phyloP scores from a whole-genome alignment of 2,888 invertebrate species.

The Trichogramma evanescens region DNA sequence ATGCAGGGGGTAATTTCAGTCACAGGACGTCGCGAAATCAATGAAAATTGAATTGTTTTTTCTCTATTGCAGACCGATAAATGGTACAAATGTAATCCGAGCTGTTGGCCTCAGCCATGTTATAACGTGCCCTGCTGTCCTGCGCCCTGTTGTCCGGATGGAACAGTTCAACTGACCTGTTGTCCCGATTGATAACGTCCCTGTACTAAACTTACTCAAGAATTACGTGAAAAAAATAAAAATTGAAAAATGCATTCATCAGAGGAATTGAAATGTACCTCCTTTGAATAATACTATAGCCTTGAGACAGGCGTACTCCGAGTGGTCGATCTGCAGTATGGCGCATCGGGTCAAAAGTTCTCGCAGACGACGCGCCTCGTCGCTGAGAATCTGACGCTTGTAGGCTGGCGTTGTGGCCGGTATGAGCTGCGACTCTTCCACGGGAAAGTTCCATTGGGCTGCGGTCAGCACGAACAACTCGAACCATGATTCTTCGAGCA shows the following conservation, averaged over 20 bases:
- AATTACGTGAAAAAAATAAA: not conserved
- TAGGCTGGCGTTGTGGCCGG: constrained; percentile 50
- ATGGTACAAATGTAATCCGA: constrained; percentile 16
- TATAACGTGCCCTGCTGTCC: constrained; percentile 10
- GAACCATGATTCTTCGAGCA: constrained; percentile 75
- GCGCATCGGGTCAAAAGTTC: constrained; percentile 62
- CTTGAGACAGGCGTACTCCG: constrained; percentile 80
- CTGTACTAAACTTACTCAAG: not conserved
- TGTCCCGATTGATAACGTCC: not conserved
- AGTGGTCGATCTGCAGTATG: constrained; percentile 65
- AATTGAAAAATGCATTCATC: not conserved
- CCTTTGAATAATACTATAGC: constrained; percentile 74
- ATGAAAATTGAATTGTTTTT: not conserved
- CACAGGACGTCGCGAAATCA: not conserved
- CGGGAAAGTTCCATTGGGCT: constrained; percentile 70
- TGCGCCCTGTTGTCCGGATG: not conserved
- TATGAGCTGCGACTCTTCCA: constrained; percentile 55
- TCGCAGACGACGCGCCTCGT: constrained; percentile 56
- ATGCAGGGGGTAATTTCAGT: constrained; percentile 30
- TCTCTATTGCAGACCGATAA: constrained; percentile 12
- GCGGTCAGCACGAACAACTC: constrained; percentile 77
- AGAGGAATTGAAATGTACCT: constrained; percentile 50
- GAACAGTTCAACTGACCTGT: not conserved
- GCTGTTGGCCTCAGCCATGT: constrained; percentile 16
- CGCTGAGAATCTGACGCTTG: constrained; percentile 52